These are phyloP conservation scores for Puma concolor DNA, from an alignment of 2,113 vertebrate genomes.

Conservation along the genomic window DNA sequence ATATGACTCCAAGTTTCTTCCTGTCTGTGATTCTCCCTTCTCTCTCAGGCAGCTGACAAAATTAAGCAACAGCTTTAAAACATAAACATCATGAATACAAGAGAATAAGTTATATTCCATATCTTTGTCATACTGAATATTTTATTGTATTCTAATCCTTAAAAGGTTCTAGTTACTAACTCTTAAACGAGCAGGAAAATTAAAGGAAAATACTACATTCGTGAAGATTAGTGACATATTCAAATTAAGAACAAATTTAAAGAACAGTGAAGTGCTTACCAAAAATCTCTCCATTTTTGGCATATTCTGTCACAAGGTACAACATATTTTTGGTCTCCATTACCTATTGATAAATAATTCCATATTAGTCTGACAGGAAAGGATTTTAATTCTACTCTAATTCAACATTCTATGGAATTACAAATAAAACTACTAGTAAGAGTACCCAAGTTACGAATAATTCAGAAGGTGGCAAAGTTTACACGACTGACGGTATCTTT, in stretches of 20 bases:
- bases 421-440: conserved; percentile 28
- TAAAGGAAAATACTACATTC: conserved; percentile 35
- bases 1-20: neutral
- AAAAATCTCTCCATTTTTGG: conserved; percentile 98
- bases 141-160: conserved; percentile 29
- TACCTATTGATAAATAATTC: conserved; percentile 88
- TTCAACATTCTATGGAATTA: neutral
- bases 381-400: neutral
- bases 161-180: conserved; percentile 22
- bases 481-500: neutral
- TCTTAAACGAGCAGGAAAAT: conserved; percentile 44
- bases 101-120: conserved; percentile 16
- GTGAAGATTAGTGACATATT: neutral
- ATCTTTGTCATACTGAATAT: conserved; percentile 24
- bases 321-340: conserved; percentile 99
- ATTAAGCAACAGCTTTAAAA: conserved; percentile 32
- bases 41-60: conserved; percentile 21
- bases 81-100: neutral
- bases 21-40: neutral
- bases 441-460: neutral
- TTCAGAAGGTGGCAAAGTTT: neutral
- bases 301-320: conserved; percentile 98
- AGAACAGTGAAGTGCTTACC: conserved; percentile 88
- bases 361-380: conserved; percentile 56
- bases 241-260: conserved; percentile 40